Evolutionary conservation across 2,888 invertebrate species (phyloP), one percentile per base, ranked within the genome.

Genomic region (Ornithoptera alexandrae): DNA sequence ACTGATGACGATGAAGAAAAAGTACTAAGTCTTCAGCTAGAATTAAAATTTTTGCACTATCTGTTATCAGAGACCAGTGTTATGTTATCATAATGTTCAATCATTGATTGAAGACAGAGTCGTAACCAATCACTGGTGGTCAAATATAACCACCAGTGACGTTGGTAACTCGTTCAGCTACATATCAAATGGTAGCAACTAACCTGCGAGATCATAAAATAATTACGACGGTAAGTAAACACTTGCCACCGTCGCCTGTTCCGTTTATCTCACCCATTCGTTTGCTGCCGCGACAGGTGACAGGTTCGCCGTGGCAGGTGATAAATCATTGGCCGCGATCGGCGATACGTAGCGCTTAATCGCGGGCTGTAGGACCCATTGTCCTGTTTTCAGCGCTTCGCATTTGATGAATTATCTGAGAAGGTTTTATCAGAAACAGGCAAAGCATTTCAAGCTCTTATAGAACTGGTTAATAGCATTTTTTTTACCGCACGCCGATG

Each of bases 301-400:
- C 56, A 36, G 61, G 50, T 56, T 24, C n/a, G 46, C 56, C 12
- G 17, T 57, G 62, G 65, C 57, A 62, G 69, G 46, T 58, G 42
- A 69, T 69, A 65, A 62, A 65, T 65, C 62, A 69, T 65, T n/a
- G 22, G 36, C 50, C 18, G 56, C 17, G 57, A 24, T 61, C 42
- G 1, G 20, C 22, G 69, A 69, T 69, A 69, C 57, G 65, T 56
- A 30, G 56, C 62, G 62, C 69, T 58, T 57, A 46, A 62, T 62
- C 56, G 61, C 69, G 20, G 30, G 30, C 61, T 62, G 46, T 42
- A 24, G 56, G 22, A 18, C 56, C 56, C 62, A 69, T 69, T 69
- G 69, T 69, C 53, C 50, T 42, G 42, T 62, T 69, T 60, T 69
- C 53, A 65, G 39, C 63, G 50, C 17, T 65, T 69, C n/a, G 30